Base-by-base conservation (phyloP, 1,140 invertebrate species). In the Akabosia matsudoensis region DNA sequence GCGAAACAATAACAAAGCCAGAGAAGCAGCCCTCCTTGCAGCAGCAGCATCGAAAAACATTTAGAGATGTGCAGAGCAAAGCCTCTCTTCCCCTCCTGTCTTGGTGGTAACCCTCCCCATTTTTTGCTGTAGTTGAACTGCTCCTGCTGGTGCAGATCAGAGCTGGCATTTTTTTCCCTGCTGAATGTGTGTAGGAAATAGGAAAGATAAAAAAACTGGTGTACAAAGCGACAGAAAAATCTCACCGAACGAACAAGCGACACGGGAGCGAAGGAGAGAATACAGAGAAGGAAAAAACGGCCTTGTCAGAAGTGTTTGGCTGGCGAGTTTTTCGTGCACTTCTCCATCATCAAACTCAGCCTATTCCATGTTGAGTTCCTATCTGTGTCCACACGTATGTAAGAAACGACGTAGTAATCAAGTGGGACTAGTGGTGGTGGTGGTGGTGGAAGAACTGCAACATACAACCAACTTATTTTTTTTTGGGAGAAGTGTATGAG, bases 211-310 rank as follows among this genome's bases (percentile, higher is more conserved):
- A n/a, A n/a, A n/a, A n/a, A n/a, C n/a, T n/a, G n/a, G n/a, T n/a
- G n/a, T n/a, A n/a, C n/a, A 45, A 10, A 45, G 18, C 18, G 18
- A 45, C 18, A 45, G 18, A 45, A 45, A 45, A 67, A 67, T 67
- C 61, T 67, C 61, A 67, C 61, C 61, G 61, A 67, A 67, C 61
- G 22, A 67, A 67, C 37, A 45, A 45, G n/a, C 7, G 18, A 18
- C 18, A 45, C 18, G 37, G 37, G 37, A 45, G 37, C 37, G 37
- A 45, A 18, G 18, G 37, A 7, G 37, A 45, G 37, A 18, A 45
- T 7, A 45, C 37, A 7, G n/a, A 56, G 31, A 7, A 67, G 61
- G 61, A 67, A 67, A 67, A 67, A 67, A 67, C 61, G 61, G 61
- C 61, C 61, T 67, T 67, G 61, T 30, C 24, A 18, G n/a, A n/a